Percentiles rank a stretch among this genome's conserved stretches.
These are phyloP conservation scores for Calameuta filiformis DNA, from an alignment of 2,888 invertebrate genomes.

Conservation along the genomic window DNA sequence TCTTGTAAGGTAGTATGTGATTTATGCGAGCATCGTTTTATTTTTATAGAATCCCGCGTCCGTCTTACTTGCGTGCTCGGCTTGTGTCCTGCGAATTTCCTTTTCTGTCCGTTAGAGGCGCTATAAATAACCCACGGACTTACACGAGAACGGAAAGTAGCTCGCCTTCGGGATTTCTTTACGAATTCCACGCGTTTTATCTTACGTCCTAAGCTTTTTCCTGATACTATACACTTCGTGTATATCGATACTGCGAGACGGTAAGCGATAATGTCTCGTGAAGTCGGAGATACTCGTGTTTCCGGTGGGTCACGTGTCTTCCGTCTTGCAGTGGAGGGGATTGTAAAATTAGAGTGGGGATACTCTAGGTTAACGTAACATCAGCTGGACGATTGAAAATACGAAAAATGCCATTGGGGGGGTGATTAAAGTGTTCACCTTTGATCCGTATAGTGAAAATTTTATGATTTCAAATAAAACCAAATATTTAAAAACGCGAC, in stretches of 20 bases:
- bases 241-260: not conserved
- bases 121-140: conserved; percentile 58
- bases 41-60: not conserved
- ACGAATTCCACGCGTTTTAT: conserved; percentile 45
- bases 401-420: not conserved
- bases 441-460: not conserved
- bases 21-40: not conserved
- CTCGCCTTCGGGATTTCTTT: conserved; percentile 62
- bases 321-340: not conserved
- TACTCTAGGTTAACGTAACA: no score
- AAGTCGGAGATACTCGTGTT: not conserved
- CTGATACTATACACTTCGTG: not conserved
- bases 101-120: conserved; percentile 45
- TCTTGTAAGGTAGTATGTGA: not conserved
- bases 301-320: not conserved
- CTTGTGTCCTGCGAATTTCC: conserved; percentile 38
- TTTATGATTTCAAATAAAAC: no score
- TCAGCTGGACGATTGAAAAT: not conserved
- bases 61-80: not conserved
- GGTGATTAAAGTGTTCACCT: not conserved
- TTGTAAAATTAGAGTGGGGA: not conserved
- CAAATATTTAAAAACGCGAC: no score
- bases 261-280: not conserved
- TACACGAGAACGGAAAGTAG: conserved; percentile 63
- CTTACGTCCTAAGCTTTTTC: not conserved